Conservation (phyloP, 2,888 invertebrate species). For the Dynastes hyllus region DNA sequence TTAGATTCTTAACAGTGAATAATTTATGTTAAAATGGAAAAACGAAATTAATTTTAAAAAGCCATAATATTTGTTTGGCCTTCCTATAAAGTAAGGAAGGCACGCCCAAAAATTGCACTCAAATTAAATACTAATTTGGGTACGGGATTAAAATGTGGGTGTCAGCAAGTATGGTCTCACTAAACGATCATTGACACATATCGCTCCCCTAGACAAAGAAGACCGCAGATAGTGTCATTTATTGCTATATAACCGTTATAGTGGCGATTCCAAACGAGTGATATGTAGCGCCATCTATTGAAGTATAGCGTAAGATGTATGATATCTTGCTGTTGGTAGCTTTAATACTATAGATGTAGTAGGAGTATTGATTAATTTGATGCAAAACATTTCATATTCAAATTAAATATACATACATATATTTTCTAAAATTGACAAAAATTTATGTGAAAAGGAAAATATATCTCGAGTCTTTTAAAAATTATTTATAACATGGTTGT, state of each 20-base stretch:
- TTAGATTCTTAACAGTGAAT: too few species aligned
- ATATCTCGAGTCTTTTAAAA: too few species aligned
- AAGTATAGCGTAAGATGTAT: background rate
- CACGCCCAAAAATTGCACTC: constrained; percentile 86
- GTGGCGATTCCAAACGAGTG: background rate
- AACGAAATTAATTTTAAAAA: background rate
- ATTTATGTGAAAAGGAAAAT: too few species aligned
- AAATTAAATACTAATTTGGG: constrained; percentile 70
- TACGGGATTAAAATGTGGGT: constrained; percentile 77
- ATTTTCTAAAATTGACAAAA: too few species aligned
- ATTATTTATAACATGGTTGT: too few species aligned
- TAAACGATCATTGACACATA: constrained; percentile 88
- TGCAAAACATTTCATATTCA: too few species aligned
- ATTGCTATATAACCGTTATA: background rate
- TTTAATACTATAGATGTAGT: too few species aligned
- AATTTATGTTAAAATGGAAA: too few species aligned
- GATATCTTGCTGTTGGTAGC: too few species aligned
- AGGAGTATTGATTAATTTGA: too few species aligned
- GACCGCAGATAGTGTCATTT: constrained; percentile 59
- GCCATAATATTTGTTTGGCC: constrained; percentile 49
- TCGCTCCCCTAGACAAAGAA: constrained; percentile 93
- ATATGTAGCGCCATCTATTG: constrained; percentile 36
- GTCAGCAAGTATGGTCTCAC: constrained; percentile 91
- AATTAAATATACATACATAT: too few species aligned
- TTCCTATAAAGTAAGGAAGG: constrained; percentile 80